Conservation (phyloP, 2,797 vertebrate genomes). For the Microchirus variegatus region DNA sequence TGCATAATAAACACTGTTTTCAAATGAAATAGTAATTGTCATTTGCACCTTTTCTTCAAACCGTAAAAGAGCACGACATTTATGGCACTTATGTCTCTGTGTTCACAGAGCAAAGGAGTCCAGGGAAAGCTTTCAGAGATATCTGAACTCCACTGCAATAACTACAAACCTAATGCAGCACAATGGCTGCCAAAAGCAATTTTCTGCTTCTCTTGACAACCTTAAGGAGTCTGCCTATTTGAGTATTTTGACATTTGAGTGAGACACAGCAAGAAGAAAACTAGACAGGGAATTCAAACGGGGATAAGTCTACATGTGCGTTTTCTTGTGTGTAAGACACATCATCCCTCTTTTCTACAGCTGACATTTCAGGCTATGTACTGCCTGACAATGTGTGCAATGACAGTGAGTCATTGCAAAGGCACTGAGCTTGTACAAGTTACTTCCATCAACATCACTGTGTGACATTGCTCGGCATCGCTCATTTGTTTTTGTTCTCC, state of each 20-base stretch:
- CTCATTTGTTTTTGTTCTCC: constrained; percentile 29
- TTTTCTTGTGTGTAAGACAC: constrained; percentile 16
- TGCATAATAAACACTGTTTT: too few species aligned
- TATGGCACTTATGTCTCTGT: too few species aligned
- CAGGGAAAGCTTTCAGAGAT: constrained; percentile 14
- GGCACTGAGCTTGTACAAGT: constrained; percentile 40
- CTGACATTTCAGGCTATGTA: constrained; percentile 52
- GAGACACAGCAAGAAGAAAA: constrained; percentile 5
- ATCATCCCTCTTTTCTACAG: constrained; percentile 23
- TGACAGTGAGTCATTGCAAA: constrained; percentile 54
- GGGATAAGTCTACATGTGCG: constrained; percentile 13
- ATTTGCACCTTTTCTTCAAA: too few species aligned
- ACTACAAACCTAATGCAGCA: background rate
- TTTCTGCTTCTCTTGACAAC: constrained; percentile 6
- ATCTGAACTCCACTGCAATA: constrained; percentile 6
- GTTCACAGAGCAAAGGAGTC: constrained; percentile 3
- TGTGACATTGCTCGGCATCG: constrained; percentile 42
- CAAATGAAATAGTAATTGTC: too few species aligned
- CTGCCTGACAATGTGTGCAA: constrained; percentile 34
- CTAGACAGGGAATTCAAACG: constrained; percentile 7
- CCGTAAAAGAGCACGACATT: too few species aligned
- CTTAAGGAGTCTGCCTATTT: background rate
- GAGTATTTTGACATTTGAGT: background rate
- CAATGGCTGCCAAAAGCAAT: background rate
- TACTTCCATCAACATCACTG: constrained; percentile 44